Conservation (phyloP, 2,113 vertebrate genomes). For the Brachyhypopomus gauderio region DNA sequence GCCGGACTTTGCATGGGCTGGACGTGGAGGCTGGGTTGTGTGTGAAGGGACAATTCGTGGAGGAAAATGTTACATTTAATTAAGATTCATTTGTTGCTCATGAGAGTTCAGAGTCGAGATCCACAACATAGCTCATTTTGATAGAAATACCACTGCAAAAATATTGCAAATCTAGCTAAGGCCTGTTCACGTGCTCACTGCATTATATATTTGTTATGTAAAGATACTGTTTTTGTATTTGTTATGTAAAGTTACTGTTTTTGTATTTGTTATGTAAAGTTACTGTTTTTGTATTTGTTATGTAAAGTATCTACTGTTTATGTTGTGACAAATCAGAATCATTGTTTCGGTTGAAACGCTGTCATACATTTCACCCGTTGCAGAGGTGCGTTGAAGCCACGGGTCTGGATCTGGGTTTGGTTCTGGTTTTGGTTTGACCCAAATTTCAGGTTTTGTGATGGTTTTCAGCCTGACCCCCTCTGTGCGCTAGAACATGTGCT, state of each 20-base stretch:
- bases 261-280: too few species aligned
- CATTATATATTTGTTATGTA: too few species aligned
- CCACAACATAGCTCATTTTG: neutral
- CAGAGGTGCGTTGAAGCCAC: neutral
- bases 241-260: too few species aligned
- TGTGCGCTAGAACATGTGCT: constrained; percentile 39
- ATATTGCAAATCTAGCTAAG: neutral
- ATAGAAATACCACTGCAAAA: neutral
- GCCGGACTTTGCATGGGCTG: neutral
- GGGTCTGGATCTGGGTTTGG: constrained; percentile 1
- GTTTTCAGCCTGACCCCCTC: constrained; percentile 22
- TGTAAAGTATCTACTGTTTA: neutral
- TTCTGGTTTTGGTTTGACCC: constrained; percentile 23
- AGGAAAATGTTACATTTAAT: too few species aligned
- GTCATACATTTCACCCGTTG: neutral
- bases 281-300: too few species aligned
- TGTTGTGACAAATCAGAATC: neutral
- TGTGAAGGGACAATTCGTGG: neutral
- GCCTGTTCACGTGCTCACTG: neutral
- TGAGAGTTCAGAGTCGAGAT: neutral
- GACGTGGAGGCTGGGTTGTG: neutral
- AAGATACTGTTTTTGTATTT: too few species aligned
- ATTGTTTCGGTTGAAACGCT: neutral
- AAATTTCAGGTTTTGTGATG: constrained; percentile 26
- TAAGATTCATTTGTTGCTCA: too few species aligned